phyloP scores from a whole-genome alignment of 2,113 vertebrate genomes.

The Semnornis frantzii region DNA sequence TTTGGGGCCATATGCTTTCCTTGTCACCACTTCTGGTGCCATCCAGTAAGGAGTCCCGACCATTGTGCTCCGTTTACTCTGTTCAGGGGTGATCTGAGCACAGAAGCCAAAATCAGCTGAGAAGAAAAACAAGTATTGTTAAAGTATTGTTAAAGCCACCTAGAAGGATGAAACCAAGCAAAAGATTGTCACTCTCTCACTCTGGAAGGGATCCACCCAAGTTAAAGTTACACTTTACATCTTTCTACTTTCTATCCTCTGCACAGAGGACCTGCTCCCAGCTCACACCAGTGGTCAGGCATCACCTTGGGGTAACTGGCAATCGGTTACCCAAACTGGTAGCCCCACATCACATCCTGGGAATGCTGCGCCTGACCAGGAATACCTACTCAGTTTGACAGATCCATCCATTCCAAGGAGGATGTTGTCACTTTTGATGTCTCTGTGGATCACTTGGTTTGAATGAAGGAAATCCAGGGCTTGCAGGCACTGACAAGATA shows the following conservation, averaged over 20 bases:
- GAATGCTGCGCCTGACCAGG: not conserved
- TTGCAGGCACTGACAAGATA: slow-evolving; percentile 89
- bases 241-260: not conserved
- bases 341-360: not conserved
- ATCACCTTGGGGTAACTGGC: not conserved
- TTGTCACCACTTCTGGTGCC: slow-evolving; percentile 97
- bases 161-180: not conserved
- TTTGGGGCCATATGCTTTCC: slow-evolving; percentile 96
- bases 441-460: slow-evolving; percentile 98
- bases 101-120: slow-evolving; percentile 99
- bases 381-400: slow-evolving; percentile 94
- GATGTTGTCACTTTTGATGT: slow-evolving; percentile 99
- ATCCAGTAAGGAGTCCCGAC: slow-evolving; percentile 99
- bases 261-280: not conserved
- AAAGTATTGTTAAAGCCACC: slow-evolving; percentile 32
- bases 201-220: not conserved
- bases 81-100: slow-evolving; percentile 97
- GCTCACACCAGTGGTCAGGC: not conserved
- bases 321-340: not conserved
- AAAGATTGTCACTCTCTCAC: not conserved
- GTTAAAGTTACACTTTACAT: not conserved
- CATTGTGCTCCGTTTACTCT: slow-evolving; percentile 99
- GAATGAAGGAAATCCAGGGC: slow-evolving; percentile 97
- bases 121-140: slow-evolving; percentile 32
- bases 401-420: slow-evolving; percentile 98